Percentiles rank a stretch among this genome's conserved stretches.
phyloP scores from a whole-genome alignment of 2,797 vertebrate genomes.

The Sciurus carolinensis region DNA sequence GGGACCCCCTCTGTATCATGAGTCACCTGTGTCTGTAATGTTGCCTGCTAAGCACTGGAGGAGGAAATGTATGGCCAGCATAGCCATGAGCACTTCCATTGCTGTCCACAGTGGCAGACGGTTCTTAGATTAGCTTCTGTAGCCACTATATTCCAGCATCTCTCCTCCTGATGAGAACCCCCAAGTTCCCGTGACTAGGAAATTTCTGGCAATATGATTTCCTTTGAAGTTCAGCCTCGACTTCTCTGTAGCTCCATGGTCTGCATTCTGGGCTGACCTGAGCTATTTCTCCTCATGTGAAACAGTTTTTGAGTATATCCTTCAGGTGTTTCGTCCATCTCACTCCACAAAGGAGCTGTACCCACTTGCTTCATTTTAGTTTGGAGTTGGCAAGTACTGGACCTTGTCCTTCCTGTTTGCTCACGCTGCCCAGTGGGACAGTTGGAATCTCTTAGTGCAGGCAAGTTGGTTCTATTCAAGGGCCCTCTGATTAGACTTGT shows the following conservation, averaged over 20 bases:
- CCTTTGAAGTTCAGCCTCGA: not conserved
- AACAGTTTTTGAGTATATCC: not conserved
- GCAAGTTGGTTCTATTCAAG: not conserved
- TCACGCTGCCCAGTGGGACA: not conserved
- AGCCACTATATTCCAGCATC: not conserved
- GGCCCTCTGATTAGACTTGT: not conserved
- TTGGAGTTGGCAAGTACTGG: not conserved
- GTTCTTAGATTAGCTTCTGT: not conserved
- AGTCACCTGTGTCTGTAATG: not conserved
- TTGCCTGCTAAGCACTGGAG: not conserved
- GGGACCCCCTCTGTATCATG: not conserved
- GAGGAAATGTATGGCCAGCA: not conserved
- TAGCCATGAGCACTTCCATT: not conserved
- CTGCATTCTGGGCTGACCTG: not conserved
- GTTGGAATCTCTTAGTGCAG: not conserved
- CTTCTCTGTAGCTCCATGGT: not conserved
- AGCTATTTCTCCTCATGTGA: not conserved
- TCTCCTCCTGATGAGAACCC: not conserved
- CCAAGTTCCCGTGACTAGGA: not conserved
- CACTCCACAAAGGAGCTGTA: not conserved
- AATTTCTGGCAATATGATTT: not conserved
- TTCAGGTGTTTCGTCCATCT: not conserved
- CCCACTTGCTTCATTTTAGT: not conserved
- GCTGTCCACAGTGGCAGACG: not conserved
- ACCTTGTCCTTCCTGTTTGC: not conserved